These are phyloP conservation scores for Acanthosepion esculentum DNA, from an alignment of 2,888 invertebrate species.

Conservation along the genomic window DNA sequence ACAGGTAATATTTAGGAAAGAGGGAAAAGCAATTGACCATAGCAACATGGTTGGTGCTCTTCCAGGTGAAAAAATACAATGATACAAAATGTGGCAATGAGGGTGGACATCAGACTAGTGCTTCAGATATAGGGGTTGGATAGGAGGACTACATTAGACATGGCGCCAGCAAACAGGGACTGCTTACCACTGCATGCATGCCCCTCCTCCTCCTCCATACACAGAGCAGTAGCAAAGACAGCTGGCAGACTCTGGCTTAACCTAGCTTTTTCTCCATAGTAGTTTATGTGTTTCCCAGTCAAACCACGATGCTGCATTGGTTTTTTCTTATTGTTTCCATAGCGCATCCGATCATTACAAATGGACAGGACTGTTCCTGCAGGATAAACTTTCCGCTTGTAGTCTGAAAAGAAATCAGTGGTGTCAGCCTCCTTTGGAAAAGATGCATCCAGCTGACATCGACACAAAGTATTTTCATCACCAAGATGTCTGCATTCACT, in stretches of 20 bases:
- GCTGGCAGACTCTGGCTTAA: conserved; percentile 45
- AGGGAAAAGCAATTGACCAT: background rate
- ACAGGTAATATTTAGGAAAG: background rate
- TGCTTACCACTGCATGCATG: conserved; percentile 42
- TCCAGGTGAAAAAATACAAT: background rate
- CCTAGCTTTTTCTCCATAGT: conserved; percentile 40
- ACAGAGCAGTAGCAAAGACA: conserved; percentile 42
- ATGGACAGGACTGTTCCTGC: conserved; percentile 41
- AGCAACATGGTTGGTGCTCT: background rate
- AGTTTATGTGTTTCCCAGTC: conserved; percentile 39
- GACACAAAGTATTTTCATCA: background rate
- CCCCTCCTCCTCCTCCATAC: conserved; percentile 35
- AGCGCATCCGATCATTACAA: conserved; percentile 39
- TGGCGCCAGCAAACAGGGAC: conserved; percentile 43
- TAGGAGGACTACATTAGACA: conserved; percentile 40
- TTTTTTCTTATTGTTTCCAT: background rate
- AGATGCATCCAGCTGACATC: background rate
- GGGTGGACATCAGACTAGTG: background rate
- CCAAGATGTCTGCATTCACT: background rate
- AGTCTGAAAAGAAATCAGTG: conserved; percentile 46
- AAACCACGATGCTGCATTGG: conserved; percentile 43
- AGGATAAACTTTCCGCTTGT: conserved; percentile 41
- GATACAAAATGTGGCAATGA: background rate
- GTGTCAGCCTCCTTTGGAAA: conserved; percentile 37
- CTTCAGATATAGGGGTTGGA: background rate